phyloP scores from a whole-genome alignment of 2,797 vertebrate genomes.

The Cuculus canorus region DNA sequence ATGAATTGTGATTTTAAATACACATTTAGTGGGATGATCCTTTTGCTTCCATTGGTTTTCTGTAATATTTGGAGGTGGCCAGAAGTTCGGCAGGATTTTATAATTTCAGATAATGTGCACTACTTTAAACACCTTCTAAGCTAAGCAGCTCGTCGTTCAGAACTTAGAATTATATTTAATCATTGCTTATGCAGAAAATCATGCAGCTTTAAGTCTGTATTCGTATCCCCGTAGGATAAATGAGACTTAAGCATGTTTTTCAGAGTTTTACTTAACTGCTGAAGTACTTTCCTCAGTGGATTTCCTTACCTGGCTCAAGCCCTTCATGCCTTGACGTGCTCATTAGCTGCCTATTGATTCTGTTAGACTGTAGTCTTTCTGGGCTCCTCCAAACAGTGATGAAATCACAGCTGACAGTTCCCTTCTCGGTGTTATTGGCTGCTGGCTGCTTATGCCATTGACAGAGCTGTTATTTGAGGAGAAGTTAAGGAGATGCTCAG shows the following conservation, averaged over 20 bases:
- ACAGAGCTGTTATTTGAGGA: neutral
- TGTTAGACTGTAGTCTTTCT: neutral
- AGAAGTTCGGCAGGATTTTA: neutral
- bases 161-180: neutral
- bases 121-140: neutral
- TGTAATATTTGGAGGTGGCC: neutral
- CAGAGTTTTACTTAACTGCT: neutral
- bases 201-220: neutral
- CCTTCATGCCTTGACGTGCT: neutral
- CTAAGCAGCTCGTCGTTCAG: neutral
- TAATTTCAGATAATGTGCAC: neutral
- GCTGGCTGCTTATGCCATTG: neutral
- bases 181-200: neutral
- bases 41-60: neutral
- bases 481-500: neutral
- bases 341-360: neutral
- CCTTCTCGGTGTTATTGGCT: neutral
- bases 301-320: neutral
- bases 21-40: neutral
- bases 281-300: neutral
- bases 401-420: slow-evolving; percentile 8
- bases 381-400: neutral
- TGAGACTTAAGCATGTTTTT: neutral
- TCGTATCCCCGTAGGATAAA: neutral
- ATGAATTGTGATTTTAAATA: neutral